Percentiles rank a stretch among this genome's conserved stretches.
phyloP scores from a whole-genome alignment of 2,888 invertebrate genomes.

The Mechanitis mazaeus region DNA sequence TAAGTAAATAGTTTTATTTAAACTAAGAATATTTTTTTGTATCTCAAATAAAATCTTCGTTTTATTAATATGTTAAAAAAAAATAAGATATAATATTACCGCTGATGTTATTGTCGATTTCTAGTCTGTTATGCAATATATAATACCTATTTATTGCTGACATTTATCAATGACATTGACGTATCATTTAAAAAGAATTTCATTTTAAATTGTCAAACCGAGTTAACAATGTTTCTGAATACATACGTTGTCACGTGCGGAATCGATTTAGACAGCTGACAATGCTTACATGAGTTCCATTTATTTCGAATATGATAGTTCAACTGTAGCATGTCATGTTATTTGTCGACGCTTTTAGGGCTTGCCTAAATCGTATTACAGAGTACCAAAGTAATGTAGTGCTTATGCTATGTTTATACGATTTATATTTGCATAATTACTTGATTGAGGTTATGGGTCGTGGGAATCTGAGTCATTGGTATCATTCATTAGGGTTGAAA shows the following conservation, averaged over 20 bases:
- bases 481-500: not conserved
- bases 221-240: not conserved
- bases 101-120: too few species aligned
- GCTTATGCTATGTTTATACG: not conserved
- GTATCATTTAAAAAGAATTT: too few species aligned
- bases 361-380: conserved; percentile 16
- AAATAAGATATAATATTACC: too few species aligned
- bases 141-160: too few species aligned
- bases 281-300: conserved; percentile 5
- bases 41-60: too few species aligned
- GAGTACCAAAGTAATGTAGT: conserved; percentile 1
- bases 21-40: too few species aligned
- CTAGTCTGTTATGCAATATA: too few species aligned
- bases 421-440: not conserved
- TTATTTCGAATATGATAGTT: conserved; percentile 5
- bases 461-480: not conserved
- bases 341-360: conserved; percentile 16
- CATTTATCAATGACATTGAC: too few species aligned
- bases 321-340: conserved; percentile 3
- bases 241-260: conserved; percentile 1
- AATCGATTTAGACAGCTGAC: not conserved
- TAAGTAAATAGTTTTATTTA: too few species aligned
- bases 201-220: not conserved
- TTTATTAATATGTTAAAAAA: too few species aligned
- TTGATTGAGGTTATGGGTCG: not conserved